These are phyloP conservation scores for Enteromius argenteus DNA, from an alignment of 2,797 vertebrate genomes.

Conservation along the genomic window DNA sequence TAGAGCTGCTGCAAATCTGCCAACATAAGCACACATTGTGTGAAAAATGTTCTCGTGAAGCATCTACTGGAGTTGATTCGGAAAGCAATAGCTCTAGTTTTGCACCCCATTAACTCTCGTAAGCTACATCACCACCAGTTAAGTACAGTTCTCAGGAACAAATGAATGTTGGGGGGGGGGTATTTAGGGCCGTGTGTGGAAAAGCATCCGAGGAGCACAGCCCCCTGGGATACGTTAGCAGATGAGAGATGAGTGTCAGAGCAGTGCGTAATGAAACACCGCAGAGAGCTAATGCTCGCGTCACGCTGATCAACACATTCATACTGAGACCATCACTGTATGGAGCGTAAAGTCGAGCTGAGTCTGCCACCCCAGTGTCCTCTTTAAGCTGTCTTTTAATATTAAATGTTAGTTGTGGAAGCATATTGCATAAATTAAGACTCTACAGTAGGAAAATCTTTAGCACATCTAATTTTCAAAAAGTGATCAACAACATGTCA, in stretches of 20 bases:
- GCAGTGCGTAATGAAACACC: slow-evolving; percentile 9
- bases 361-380: neutral
- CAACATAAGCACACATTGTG: neutral
- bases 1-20: slow-evolving; percentile 15
- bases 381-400: slow-evolving; percentile 21
- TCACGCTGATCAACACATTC: slow-evolving; percentile 27
- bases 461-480: neutral
- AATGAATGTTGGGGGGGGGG: slow-evolving; percentile 23
- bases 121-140: slow-evolving; percentile 39
- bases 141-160: slow-evolving; percentile 41
- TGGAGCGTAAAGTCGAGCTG: neutral
- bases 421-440: neutral
- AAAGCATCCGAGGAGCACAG: neutral
- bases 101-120: slow-evolving; percentile 44
- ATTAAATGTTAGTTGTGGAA: neutral
- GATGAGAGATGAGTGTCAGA: slow-evolving; percentile 43
- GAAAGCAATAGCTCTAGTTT: slow-evolving; percentile 33
- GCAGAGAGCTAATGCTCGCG: neutral
- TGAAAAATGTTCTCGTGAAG: neutral
- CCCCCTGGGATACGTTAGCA: slow-evolving; percentile 35
- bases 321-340: neutral
- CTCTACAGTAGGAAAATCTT: neutral
- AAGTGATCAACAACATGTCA: neutral
- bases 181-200: slow-evolving; percentile 6
- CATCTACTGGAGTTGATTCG: slow-evolving; percentile 28